Conservation (phyloP, 2,113 vertebrate species). For the Sapayoa aenigma region DNA sequence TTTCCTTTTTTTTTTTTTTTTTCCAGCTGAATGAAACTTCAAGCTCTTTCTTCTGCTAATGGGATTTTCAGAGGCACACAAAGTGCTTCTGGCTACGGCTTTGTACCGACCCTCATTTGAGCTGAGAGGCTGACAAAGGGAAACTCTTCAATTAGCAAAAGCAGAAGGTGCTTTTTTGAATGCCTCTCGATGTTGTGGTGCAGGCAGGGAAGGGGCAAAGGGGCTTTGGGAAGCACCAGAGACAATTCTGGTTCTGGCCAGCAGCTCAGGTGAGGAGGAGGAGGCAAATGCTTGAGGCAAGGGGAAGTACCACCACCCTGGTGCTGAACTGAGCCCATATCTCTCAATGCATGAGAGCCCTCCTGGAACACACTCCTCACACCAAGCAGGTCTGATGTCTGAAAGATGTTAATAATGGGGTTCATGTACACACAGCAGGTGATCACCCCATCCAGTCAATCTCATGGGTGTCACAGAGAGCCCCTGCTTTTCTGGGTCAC, state of each 20-base stretch:
- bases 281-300: not conserved
- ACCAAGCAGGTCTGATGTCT: not conserved
- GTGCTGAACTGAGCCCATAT: not conserved
- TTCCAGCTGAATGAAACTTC: slow-evolving; percentile 53
- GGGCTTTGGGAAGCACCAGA: not conserved
- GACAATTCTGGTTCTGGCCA: not conserved
- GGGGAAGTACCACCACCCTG: not conserved
- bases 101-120: slow-evolving; percentile 43
- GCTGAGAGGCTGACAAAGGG: slow-evolving; percentile 48
- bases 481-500: not conserved
- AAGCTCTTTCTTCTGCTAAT: slow-evolving; percentile 68
- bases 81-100: slow-evolving; percentile 65
- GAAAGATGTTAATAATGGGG: not conserved
- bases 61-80: slow-evolving; percentile 64
- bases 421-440: not conserved
- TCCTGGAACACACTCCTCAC: not conserved
- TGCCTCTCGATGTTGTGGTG: not conserved
- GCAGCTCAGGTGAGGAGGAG: not conserved
- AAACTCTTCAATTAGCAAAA: slow-evolving; percentile 62
- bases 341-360: rapidly evolving
- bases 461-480: not conserved
- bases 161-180: slow-evolving; percentile 36
- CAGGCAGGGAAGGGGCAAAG: not conserved
- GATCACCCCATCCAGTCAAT: not conserved
- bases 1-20: not conserved